These are phyloP conservation scores for Dasysyrphus albostriatus DNA, from an alignment of 2,888 invertebrate genomes.

Conservation along the genomic window DNA sequence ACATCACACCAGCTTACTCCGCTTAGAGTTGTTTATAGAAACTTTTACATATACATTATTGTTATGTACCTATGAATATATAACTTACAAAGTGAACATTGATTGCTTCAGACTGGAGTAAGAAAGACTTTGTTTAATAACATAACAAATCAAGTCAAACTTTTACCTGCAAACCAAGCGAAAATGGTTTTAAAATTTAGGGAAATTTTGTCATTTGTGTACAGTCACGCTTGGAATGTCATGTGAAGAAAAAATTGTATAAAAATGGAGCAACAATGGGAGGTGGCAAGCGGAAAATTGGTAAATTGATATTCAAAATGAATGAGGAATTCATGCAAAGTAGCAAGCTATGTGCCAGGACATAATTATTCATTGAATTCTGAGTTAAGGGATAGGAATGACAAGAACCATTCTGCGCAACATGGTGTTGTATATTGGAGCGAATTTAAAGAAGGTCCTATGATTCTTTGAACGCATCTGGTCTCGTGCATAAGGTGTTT, in stretches of 20 bases:
- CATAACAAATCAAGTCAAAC: constrained; percentile 67
- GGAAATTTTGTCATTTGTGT: constrained; percentile 68
- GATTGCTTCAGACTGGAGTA: constrained; percentile 13
- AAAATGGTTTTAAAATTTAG: constrained; percentile 57
- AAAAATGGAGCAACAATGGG: constrained; percentile 1
- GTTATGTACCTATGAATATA: background rate
- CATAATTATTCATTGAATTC: constrained; percentile 73
- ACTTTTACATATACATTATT: constrained; percentile 8
- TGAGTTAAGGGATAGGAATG: constrained; percentile 1
- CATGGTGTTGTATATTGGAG: constrained; percentile 11
- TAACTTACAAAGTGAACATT: background rate
- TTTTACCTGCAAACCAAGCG: constrained; percentile 52
- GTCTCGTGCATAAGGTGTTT: background rate
- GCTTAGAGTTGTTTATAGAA: constrained; percentile 46
- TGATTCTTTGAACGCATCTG: background rate
- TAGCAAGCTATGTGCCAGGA: constrained; percentile 68
- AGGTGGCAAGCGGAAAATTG: constrained; percentile 74
- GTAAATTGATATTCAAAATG: constrained; percentile 75
- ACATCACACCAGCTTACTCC: background rate
- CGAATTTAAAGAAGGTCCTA: background rate
- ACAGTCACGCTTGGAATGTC: constrained; percentile 52
- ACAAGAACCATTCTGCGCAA: too few relatives aligned
- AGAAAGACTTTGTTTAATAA: constrained; percentile 12
- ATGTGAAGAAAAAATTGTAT: background rate
- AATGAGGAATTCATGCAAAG: constrained; percentile 74